Evolutionary conservation across 2,113 vertebrate species (phyloP).

Genomic region (Dissostichus mawsoni): DNA sequence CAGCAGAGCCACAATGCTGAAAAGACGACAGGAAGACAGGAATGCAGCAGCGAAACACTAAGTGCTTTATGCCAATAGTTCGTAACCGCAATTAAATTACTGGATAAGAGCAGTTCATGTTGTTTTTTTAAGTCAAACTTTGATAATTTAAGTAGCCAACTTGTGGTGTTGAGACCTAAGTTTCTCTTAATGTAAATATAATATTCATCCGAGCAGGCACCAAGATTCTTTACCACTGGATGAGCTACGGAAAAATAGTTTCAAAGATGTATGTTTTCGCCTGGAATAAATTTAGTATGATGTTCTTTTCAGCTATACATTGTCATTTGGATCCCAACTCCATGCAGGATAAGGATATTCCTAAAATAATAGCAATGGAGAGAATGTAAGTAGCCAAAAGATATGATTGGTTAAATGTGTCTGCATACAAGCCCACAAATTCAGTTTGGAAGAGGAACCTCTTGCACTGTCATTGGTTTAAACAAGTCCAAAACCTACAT

Average conservation of each 20-base stretch:
- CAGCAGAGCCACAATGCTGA: neutral
- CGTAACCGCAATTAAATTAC: constrained; percentile 59
- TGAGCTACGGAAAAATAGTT: constrained; percentile 22
- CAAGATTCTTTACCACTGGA: constrained; percentile 53
- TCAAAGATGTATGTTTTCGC: constrained; percentile 39
- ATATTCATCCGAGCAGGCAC: constrained; percentile 55
- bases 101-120: constrained; percentile 25
- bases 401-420: constrained; percentile 35
- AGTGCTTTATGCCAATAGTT: constrained; percentile 33
- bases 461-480: constrained; percentile 4
- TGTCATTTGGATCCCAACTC: constrained; percentile 47
- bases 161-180: constrained; percentile 31
- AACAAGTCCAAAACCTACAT: constrained; percentile 10
- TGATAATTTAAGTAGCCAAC: constrained; percentile 32
- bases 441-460: neutral
- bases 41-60: constrained; percentile 4
- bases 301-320: constrained; percentile 37
- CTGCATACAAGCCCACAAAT: constrained; percentile 19
- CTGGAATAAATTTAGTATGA: constrained; percentile 49
- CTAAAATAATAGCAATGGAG: constrained; percentile 21
- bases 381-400: constrained; percentile 19
- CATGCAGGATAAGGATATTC: constrained; percentile 33
- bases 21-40: constrained; percentile 3
- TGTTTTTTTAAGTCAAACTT: constrained; percentile 43
- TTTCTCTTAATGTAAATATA: constrained; percentile 55